Percentiles rank a stretch among this genome's conserved stretches.
Evolutionary conservation across 2,888 invertebrate species (phyloP).

Genomic region (Parnassius smintheus): DNA sequence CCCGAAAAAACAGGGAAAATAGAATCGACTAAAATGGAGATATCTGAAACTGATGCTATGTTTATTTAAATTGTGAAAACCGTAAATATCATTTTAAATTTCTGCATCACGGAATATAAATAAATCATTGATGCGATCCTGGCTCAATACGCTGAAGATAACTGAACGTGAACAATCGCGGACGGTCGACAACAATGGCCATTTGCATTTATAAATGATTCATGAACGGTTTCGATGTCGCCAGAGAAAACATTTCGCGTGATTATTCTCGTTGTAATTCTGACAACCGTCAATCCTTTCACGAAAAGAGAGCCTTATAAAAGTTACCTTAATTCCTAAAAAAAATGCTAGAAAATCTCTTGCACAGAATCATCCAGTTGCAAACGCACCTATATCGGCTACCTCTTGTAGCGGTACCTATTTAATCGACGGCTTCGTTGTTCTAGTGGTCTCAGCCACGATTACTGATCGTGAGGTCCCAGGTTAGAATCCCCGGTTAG

Average conservation of each 20-base stretch:
- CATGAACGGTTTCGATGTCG: constrained; percentile 4
- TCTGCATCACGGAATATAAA: background rate
- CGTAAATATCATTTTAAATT: background rate
- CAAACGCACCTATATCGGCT: too few relatives aligned
- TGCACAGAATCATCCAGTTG: too few relatives aligned
- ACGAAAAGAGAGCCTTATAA: background rate
- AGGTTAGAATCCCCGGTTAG: too few relatives aligned
- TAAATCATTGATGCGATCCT: background rate
- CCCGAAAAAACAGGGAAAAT: too few relatives aligned
- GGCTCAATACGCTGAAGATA: background rate
- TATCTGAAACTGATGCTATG: too few relatives aligned
- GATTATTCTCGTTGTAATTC: background rate
- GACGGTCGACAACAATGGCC: background rate
- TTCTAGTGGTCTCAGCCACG: too few relatives aligned
- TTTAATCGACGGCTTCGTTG: too few relatives aligned
- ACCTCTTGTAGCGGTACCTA: too few relatives aligned
- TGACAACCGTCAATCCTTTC: constrained; percentile 1
- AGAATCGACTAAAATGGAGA: too few relatives aligned
- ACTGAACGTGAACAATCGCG: constrained; percentile 9
- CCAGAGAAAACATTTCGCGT: constrained; percentile 1
- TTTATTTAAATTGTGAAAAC: background rate
- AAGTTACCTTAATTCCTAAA: too few relatives aligned
- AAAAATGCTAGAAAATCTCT: too few relatives aligned
- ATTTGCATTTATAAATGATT: constrained; percentile 22
- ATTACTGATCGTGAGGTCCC: too few relatives aligned